phyloP scores from a whole-genome alignment of 2,888 invertebrate species.

The Agrochola circellaris region DNA sequence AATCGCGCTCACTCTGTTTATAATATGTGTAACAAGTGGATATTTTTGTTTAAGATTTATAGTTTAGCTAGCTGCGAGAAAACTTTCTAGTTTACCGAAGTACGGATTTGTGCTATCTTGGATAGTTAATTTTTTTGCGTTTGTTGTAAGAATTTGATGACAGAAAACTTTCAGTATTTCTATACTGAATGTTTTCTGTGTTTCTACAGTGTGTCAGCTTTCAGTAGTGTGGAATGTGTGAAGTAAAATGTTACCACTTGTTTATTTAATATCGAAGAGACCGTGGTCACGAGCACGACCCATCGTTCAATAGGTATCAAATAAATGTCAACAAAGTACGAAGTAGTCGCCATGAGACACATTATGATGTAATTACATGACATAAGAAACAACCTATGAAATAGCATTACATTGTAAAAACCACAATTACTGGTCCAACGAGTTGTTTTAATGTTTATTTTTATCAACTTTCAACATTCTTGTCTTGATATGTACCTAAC shows the following conservation, averaged over 20 bases:
- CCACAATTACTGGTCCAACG: constrained; percentile 2
- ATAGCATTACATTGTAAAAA: constrained; percentile 8
- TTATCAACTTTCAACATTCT: constrained; percentile 17
- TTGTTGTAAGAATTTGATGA: background rate
- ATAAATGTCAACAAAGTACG: constrained; percentile 22
- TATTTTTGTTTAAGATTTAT: constrained; percentile 53
- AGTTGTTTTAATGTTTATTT: constrained; percentile 20
- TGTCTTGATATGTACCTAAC: background rate
- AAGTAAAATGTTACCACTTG: constrained; percentile 21
- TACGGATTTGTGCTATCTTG: constrained; percentile 18
- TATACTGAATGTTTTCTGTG: too few relatives aligned
- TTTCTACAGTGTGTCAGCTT: too few relatives aligned
- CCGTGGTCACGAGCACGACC: constrained; percentile 18
- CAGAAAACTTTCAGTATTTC: constrained; percentile 5
- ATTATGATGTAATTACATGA: constrained; percentile 27
- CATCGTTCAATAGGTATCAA: constrained; percentile 2
- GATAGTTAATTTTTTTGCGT: constrained; percentile 1
- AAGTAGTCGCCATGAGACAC: constrained; percentile 18
- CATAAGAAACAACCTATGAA: constrained; percentile 1
- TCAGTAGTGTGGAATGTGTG: background rate
- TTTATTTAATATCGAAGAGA: background rate
- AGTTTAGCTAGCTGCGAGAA: background rate
- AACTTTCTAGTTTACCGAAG: constrained; percentile 10
- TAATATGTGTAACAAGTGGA: constrained; percentile 37
- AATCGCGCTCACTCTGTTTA: constrained; percentile 27